Base-by-base conservation (phyloP, 2,888 invertebrate genomes). In the Melinaea menophilus region DNA sequence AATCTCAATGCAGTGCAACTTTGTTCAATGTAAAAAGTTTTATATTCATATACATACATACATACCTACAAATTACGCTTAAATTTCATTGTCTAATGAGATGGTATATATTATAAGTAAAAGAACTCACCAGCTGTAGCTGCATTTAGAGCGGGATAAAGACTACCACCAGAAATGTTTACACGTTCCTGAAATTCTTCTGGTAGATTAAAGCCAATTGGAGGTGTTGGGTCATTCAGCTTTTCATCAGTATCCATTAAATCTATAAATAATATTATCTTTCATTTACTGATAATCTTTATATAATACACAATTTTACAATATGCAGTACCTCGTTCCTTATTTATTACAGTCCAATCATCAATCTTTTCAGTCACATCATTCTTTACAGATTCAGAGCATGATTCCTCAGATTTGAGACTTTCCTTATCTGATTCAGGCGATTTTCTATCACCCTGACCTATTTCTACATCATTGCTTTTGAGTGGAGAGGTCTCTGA, bases 281-380 rank as follows among this genome's bases (percentile, higher is more conserved):
- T 31, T 31, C 31, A 51, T 31, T 31, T 9, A 51, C 9, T 22
- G 11, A 31, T 31, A 31, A 51, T 31, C 3, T 31, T 22, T n/a
- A 51, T 9, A 41, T 9, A 41, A 9, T 22, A 22, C 22, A 22
- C 22, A 22, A 22, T 22, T 22, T 22, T 22, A 22, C 22, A 22
- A 22, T 51, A 11, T 31, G n/a, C 35, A n/a, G 31, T 78, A 88
- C 88, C 88, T 78, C 82, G 86, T 7, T 86, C 86, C 47, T 82
- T 82, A 58, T 85, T 86, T 64, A 90, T 87, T 69, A 89, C 71
- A 9, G 88, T 89, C 84, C 88, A 86, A 22, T 77, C 88, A 64
- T 87, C 88, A 62, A 66, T 76, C 69, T 81, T 86, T 31, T 87
- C 86, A 2, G 79, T 74, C 2, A 83, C 80, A 4, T 73, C 73